These are phyloP conservation scores for Etheostoma spectabile DNA, from an alignment of 2,113 vertebrate species.

Conservation along the genomic window DNA sequence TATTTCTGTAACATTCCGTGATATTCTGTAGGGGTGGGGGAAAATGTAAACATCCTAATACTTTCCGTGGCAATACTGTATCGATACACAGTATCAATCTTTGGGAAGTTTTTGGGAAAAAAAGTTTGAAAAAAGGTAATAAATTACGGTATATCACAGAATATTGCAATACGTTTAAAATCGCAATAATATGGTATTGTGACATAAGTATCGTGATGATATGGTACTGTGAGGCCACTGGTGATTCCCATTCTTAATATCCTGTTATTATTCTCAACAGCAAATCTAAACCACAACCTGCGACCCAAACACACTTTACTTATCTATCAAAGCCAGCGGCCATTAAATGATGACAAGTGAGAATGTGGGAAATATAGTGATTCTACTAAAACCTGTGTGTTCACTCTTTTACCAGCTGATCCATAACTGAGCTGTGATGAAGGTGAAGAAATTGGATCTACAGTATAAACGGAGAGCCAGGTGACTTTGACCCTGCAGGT, in stretches of 20 bases:
- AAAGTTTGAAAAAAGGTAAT: no score
- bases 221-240: no score
- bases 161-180: no score
- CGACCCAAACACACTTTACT: not conserved
- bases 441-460: not conserved
- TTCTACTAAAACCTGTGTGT: not conserved
- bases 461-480: constrained; percentile 14
- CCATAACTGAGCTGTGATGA: not conserved
- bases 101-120: no score
- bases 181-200: no score
- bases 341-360: not conserved
- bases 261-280: constrained; percentile 7
- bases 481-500: constrained; percentile 64
- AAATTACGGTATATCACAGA: no score
- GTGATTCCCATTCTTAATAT: no score
- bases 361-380: not conserved
- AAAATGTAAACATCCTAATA: no score
- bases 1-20: not conserved
- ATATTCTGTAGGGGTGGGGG: not conserved
- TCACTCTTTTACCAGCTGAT: constrained; percentile 1
- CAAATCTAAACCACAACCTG: not conserved
- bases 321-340: not conserved
- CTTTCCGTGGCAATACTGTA: no score
- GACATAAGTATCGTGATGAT: no score
- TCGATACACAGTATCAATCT: no score